Evolutionary conservation across 2,888 invertebrate genomes (phyloP).

Genomic region (Willowsia nigromaculata): DNA sequence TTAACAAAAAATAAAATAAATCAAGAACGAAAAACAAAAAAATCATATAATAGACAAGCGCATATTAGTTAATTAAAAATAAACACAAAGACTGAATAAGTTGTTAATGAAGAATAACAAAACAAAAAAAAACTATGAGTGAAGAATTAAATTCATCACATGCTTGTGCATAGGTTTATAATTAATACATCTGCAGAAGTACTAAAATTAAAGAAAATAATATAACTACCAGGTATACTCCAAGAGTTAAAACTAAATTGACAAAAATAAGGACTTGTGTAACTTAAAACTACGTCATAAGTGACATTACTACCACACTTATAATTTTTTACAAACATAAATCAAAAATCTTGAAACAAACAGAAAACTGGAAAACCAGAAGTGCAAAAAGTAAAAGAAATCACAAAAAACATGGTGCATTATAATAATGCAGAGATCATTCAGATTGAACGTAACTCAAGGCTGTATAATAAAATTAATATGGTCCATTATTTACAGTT

Average conservation of each 20-base stretch:
- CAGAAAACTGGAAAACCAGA: background rate
- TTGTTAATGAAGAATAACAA: constrained; percentile 11
- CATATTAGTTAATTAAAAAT: constrained; percentile 44
- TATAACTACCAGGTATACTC: background rate
- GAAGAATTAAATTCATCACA: constrained; percentile 30
- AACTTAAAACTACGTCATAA: background rate
- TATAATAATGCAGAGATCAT: no score
- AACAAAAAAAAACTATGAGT: background rate
- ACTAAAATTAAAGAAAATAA: background rate
- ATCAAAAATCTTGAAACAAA: no score
- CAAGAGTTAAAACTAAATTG: background rate
- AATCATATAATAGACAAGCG: constrained; percentile 14
- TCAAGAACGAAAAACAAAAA: constrained; percentile 38
- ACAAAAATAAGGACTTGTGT: constrained; percentile 16
- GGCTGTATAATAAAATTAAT: no score
- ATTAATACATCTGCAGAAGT: background rate
- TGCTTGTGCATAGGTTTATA: constrained; percentile 38
- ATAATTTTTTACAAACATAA: no score
- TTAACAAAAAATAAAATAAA: constrained; percentile 42
- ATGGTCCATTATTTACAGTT: no score
- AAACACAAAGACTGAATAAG: constrained; percentile 24
- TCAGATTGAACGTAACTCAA: no score
- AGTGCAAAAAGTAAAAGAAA: no score
- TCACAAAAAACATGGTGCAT: no score
- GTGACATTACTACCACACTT: no score